Evolutionary conservation across 2,888 invertebrate species (phyloP).

Genomic region (Spilarctia lutea): DNA sequence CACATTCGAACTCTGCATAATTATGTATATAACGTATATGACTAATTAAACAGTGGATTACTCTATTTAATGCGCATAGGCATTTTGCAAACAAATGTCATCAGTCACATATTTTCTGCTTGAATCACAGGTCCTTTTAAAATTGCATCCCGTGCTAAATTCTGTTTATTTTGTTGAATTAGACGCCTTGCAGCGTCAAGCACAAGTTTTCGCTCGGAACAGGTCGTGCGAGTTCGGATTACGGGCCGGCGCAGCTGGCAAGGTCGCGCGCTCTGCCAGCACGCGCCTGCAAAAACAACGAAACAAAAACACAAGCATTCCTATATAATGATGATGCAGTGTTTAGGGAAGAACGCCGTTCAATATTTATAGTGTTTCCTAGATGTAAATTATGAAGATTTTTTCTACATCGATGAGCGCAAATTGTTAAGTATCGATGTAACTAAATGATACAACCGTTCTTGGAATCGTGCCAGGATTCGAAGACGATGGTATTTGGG

Average conservation of each 20-base stretch:
- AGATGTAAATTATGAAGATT: constrained; percentile 22
- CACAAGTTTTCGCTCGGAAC: constrained; percentile 62
- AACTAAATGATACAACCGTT: constrained; percentile 38
- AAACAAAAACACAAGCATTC: constrained; percentile 69
- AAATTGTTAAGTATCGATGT: constrained; percentile 30
- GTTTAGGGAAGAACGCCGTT: constrained; percentile 55
- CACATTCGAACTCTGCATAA: constrained; percentile 17
- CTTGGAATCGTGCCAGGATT: constrained; percentile 50
- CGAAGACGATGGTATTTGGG: constrained; percentile 33
- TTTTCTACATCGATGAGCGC: constrained; percentile 26
- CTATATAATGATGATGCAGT: constrained; percentile 67
- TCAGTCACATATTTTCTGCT: constrained; percentile 22
- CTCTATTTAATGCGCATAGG: constrained; percentile 25
- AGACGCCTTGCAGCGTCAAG: constrained; percentile 30
- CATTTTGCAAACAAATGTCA: not conserved
- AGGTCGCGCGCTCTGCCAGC: constrained; percentile 74
- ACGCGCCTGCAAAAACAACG: constrained; percentile 76
- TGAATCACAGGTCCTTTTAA: constrained; percentile 55
- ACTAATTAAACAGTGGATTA: constrained; percentile 19
- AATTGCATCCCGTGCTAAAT: constrained; percentile 76
- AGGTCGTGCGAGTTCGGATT: constrained; percentile 76
- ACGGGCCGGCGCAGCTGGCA: constrained; percentile 74
- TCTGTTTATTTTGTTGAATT: constrained; percentile 73
- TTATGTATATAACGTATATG: constrained; percentile 25
- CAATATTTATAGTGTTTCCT: constrained; percentile 31